phyloP scores from a whole-genome alignment of 2,797 vertebrate genomes.

The Paratrypauchen microcephalus region DNA sequence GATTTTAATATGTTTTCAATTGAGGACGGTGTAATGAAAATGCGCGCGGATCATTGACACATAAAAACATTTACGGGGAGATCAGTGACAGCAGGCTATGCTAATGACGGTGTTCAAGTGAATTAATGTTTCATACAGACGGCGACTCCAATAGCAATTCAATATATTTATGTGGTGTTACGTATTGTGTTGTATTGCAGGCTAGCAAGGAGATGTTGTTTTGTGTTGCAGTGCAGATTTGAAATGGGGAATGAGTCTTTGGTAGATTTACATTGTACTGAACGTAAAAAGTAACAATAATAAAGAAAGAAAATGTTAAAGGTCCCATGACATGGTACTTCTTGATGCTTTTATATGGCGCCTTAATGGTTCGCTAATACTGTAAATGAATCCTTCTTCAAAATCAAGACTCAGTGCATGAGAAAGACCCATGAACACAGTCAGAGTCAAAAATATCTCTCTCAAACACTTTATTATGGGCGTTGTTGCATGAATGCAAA shows the following conservation, averaged over 20 bases:
- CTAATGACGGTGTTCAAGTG: constrained; percentile 39
- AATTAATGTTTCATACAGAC: constrained; percentile 46
- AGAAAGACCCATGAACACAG: too few relatives aligned
- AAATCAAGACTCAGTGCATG: too few relatives aligned
- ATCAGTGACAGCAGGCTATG: constrained; percentile 3
- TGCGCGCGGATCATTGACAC: background rate
- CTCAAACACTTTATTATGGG: too few relatives aligned
- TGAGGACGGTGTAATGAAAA: constrained; percentile 22
- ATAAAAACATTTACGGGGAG: background rate
- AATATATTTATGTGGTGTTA: constrained; percentile 14
- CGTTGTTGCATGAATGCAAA: too few relatives aligned
- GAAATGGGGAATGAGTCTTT: background rate
- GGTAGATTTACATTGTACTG: too few relatives aligned
- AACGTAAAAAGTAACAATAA: too few relatives aligned
- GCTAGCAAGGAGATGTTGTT: background rate
- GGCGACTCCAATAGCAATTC: constrained; percentile 16
- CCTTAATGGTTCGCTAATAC: too few relatives aligned
- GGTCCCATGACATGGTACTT: too few relatives aligned
- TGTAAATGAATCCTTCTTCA: too few relatives aligned
- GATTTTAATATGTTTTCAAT: constrained; percentile 26
- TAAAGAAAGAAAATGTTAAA: too few relatives aligned
- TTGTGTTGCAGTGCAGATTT: background rate
- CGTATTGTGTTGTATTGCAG: constrained; percentile 1
- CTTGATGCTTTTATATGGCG: too few relatives aligned
- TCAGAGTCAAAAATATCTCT: too few relatives aligned